Evolutionary conservation across 2,888 invertebrate genomes (phyloP).

Genomic region (Eledone cirrhosa): DNA sequence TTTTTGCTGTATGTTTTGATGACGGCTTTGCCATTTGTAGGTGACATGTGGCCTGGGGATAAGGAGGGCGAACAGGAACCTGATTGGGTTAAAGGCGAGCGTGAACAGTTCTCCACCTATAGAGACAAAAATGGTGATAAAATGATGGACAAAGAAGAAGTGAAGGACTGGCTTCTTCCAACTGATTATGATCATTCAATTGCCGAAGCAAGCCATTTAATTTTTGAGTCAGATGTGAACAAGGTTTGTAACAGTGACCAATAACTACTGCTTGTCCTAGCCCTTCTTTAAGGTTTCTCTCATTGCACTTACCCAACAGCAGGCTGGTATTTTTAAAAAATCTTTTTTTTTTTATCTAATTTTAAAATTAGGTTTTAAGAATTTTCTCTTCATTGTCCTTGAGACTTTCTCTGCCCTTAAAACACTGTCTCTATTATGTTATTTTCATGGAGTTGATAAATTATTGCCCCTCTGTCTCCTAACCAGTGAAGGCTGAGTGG

Average conservation of each 20-base stretch:
- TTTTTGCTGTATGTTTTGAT: constrained; percentile 10
- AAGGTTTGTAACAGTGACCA: constrained; percentile 68
- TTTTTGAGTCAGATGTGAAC: constrained; percentile 92
- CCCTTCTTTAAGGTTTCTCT: background rate
- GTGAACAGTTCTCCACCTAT: constrained; percentile 87
- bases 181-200: constrained; percentile 96
- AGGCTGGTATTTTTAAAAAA: no score
- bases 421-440: no score
- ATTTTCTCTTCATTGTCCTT: no score
- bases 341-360: no score
- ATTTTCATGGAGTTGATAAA: no score
- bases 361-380: no score
- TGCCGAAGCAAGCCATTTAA: constrained; percentile 93
- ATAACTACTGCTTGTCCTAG: background rate
- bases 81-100: constrained; percentile 94
- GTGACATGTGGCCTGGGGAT: constrained; percentile 83
- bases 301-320: background rate
- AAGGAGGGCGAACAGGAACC: constrained; percentile 75
- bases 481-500: no score
- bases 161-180: constrained; percentile 88
- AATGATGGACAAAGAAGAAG: constrained; percentile 86
- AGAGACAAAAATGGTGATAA: constrained; percentile 85
- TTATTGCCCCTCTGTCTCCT: no score
- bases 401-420: no score
- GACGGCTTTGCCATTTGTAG: constrained; percentile 63